phyloP scores from a whole-genome alignment of 2,888 invertebrate species.

The Tetanocera ferruginea region DNA sequence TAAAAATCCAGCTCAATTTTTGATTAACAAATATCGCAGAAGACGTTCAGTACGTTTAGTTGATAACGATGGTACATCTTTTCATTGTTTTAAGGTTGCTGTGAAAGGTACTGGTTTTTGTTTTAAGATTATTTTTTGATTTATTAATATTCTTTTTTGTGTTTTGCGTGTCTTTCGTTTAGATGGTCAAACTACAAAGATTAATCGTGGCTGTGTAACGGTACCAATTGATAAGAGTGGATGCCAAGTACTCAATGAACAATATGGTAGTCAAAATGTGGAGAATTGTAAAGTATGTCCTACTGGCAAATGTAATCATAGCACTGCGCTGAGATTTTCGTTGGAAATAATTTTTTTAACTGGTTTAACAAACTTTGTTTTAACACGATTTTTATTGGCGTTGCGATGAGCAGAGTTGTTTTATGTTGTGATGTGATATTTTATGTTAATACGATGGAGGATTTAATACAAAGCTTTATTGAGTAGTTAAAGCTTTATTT shows the following conservation, averaged over 20 bases:
- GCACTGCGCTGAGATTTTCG: slow-evolving; percentile 1
- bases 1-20: neutral
- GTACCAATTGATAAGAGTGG: slow-evolving; percentile 8
- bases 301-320: slow-evolving; percentile 32
- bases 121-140: neutral
- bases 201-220: slow-evolving; percentile 34
- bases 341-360: neutral
- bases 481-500: no score
- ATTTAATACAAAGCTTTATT: no score
- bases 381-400: no score
- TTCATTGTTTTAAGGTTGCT: slow-evolving; percentile 34
- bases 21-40: neutral
- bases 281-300: slow-evolving; percentile 24
- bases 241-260: neutral
- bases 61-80: slow-evolving; percentile 13
- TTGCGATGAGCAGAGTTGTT: no score
- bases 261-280: slow-evolving; percentile 23
- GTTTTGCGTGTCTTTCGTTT: neutral
- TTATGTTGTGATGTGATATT: no score
- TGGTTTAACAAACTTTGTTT: neutral
- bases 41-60: neutral
- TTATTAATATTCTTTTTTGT: neutral
- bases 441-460: no score
- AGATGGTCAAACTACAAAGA: slow-evolving; percentile 20
- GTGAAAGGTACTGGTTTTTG: slow-evolving; percentile 16